These are phyloP conservation scores for Homarus gammarus DNA, from an alignment of 2,888 invertebrate species.

Conservation along the genomic window DNA sequence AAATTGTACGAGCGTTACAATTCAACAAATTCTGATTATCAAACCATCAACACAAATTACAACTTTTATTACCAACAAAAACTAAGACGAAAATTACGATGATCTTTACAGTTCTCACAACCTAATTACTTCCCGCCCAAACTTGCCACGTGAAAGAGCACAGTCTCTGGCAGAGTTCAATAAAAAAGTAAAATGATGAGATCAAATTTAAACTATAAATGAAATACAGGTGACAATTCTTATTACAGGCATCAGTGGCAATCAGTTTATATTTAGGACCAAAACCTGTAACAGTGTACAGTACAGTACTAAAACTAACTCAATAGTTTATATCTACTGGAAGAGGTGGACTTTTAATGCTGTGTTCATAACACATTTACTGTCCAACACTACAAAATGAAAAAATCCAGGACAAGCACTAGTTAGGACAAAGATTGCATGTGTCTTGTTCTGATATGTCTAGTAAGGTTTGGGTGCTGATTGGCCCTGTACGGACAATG, in stretches of 20 bases:
- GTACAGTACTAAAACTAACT: background rate
- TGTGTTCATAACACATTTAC: background rate
- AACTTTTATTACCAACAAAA: background rate
- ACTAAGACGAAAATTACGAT: background rate
- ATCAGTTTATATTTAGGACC: background rate
- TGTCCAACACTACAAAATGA: background rate
- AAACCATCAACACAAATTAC: background rate
- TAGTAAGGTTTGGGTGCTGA: conserved; percentile 65
- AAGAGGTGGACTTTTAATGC: background rate
- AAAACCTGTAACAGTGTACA: background rate
- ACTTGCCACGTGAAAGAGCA: background rate
- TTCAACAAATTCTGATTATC: background rate
- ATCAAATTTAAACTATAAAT: too few relatives aligned
- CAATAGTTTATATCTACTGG: background rate
- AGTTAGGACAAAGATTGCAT: conserved; percentile 22
- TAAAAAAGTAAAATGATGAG: background rate
- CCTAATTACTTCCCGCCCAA: background rate
- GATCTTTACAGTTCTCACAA: background rate
- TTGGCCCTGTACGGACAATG: conserved; percentile 72
- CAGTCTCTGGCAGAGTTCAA: background rate
- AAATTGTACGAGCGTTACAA: background rate
- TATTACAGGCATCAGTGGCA: background rate
- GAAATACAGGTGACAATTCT: too few relatives aligned
- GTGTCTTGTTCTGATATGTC: conserved; percentile 67
- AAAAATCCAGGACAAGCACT: background rate